Base-by-base conservation (phyloP, 2,888 invertebrate species). In the Drosophila basisetae region DNA sequence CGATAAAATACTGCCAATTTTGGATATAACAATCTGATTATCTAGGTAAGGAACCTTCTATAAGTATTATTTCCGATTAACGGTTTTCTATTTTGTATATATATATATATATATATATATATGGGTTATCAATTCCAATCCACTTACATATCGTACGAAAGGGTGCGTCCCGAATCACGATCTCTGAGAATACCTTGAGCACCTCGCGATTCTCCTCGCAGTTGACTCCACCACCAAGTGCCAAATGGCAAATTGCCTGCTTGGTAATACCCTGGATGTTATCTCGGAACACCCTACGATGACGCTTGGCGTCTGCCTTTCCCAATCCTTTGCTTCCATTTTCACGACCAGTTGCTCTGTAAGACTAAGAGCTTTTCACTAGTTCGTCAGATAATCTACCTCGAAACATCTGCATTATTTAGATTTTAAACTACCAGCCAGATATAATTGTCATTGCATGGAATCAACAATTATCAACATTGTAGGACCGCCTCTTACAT, bases 241-340 rank as follows among this genome's bases (percentile, higher is more conserved):
- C 96, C 82, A 97, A 92, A 93, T 96, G 95, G 91, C 96, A 94
- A 75, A 96, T 96, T 0, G 96, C 96, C 1, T 96, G 96, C 78
- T 96, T 96, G 1, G 96, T 96, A 73, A 97, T 96, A 37, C 96
- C 96, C 88, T 96, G 96, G 92, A 96, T 96, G 91, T 96, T 96
- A 92, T 97, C 96, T 73, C 96, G 94, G 11, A 96, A 66, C 2
- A 97, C 96, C 92, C 97, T 97, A 70, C 97, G 94, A 94, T 97
- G 97, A 80, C 97, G 96, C 93, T 97, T 97, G 41, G 96, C 97
- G 71, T 96, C 96, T 80, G 96, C 96, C 93, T 97, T 96, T 64
- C 96, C 96, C 63, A 96, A 94, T 73, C 96, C 96, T 94, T 96
- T 96, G 65, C 96, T 96, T 91, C 96, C 96, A 94, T 96, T 96